Evolutionary conservation across 2,113 vertebrate genomes (phyloP).

Genomic region (Rousettus leschenaultii): DNA sequence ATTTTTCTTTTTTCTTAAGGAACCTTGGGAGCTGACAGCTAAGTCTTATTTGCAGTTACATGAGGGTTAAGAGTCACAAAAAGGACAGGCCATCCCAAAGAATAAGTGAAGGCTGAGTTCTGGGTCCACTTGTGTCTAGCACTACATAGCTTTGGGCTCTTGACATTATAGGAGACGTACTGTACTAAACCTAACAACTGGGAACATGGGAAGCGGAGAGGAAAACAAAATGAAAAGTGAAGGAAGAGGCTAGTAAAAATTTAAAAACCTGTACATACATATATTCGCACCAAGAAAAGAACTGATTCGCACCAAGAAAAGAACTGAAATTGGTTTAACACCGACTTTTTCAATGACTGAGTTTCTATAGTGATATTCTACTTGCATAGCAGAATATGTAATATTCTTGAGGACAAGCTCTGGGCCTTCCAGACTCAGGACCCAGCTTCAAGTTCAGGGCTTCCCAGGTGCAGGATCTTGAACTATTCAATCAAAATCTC

Average conservation of each 20-base stretch:
- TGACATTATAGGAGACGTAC: background rate
- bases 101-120: background rate
- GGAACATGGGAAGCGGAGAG: background rate
- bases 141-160: background rate
- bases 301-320: background rate
- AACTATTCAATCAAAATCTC: background rate
- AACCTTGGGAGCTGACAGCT: background rate
- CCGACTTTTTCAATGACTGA: background rate
- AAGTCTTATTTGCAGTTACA: background rate
- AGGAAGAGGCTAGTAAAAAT: too few relatives aligned
- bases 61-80: too few relatives aligned
- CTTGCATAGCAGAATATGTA: background rate
- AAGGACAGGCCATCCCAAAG: background rate
- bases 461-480: background rate
- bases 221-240: background rate
- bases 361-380: background rate
- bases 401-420: background rate
- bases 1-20: background rate
- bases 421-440: accelerated
- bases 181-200: background rate
- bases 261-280: background rate
- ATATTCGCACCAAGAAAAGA: background rate
- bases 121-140: background rate
- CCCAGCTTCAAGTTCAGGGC: background rate
- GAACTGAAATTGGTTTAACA: background rate